Evolutionary conservation across 1,140 invertebrate species (phyloP), one percentile per base, ranked within the genome.

Genomic region (Marisa cornuarietis): DNA sequence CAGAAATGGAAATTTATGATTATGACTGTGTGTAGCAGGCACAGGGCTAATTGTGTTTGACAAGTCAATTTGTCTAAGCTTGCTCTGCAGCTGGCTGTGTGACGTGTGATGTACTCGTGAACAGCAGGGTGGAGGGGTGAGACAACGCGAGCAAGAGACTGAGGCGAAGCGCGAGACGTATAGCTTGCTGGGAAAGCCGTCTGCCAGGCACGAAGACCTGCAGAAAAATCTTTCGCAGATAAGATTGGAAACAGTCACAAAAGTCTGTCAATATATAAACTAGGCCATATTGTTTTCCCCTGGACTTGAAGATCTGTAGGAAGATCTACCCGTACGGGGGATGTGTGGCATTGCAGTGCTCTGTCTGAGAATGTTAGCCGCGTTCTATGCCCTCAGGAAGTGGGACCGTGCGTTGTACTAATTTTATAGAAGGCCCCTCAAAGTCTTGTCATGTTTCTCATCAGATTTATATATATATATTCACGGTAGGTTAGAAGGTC

Each of bases 1-100:
- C 52, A 74, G 31, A 77, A 62, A 77, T 77, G 26, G 58, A 77
- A 65, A 69, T 78, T 63, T 68, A 68, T 78, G 65, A 65, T 65
- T 78, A 78, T 78, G 62, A 42, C 42, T 78, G 62, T 68, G 62
- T 66, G 26, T 78, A 54, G 54, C 54, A 18, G 54, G 54, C 54
- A 24, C 54, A 54, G 20, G 31, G n/a, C 13, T 68, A 68, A 26
- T 24, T 22, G 31, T 68, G 66, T 68, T 6, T 68, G n/a, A 68
- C 31, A 13, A 26, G 52, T 75, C 42, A 51, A 75, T 75, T 51
- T 75, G 54, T 68, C n/a, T 68, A 22, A 26, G 31, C 11, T 26
- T 68, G 31, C 31, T 68, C 13, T 78, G 62, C 20, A 54, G 63
- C n/a, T 78, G 69, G 31, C 31, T 42, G 76, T 69, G 76, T 78